A percentile compares a stretch with the other conserved stretches of the same genome.
These are phyloP conservation scores for Aspidiotus rigidus DNA, from an alignment of 2,888 invertebrate species.

Conservation along the genomic window DNA sequence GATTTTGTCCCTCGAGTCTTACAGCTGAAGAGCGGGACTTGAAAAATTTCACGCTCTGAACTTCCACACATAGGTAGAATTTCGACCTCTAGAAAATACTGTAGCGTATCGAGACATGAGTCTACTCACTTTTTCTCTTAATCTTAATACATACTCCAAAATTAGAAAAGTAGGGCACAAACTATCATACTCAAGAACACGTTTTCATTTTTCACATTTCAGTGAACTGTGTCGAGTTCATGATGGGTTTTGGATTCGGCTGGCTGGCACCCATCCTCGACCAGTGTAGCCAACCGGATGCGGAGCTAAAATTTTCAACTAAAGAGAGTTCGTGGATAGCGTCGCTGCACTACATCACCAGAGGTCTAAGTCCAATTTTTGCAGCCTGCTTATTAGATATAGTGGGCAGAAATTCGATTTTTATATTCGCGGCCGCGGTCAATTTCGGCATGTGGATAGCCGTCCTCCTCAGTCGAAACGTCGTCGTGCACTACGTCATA, in stretches of 20 bases:
- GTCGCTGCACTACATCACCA: constrained; percentile 5
- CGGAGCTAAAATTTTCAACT: neutral
- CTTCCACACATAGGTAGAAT: too few relatives aligned
- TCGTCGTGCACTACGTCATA: neutral
- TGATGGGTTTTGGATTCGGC: neutral
- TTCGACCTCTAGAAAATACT: too few relatives aligned
- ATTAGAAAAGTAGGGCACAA: too few relatives aligned
- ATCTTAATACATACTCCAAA: too few relatives aligned
- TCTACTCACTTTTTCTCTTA: too few relatives aligned
- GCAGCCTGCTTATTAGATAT: constrained; percentile 2
- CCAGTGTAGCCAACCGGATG: neutral
- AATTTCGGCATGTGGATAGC: neutral
- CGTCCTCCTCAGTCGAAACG: neutral
- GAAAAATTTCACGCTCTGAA: too few relatives aligned
- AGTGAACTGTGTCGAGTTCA: constrained; percentile 3
- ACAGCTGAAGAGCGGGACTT: too few relatives aligned
- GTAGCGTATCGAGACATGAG: too few relatives aligned
- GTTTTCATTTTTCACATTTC: neutral
- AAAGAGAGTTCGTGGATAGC: constrained; percentile 15
- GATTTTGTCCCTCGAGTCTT: too few relatives aligned
- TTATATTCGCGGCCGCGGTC: neutral
- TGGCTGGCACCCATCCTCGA: constrained; percentile 9
- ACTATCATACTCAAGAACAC: too few relatives aligned
- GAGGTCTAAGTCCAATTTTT: neutral
- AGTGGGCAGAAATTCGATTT: neutral